Evolutionary conservation across 2,113 vertebrate genomes (phyloP), one percentile per base, ranked within the genome.

Genomic region (Tychaedon coryphoeus): DNA sequence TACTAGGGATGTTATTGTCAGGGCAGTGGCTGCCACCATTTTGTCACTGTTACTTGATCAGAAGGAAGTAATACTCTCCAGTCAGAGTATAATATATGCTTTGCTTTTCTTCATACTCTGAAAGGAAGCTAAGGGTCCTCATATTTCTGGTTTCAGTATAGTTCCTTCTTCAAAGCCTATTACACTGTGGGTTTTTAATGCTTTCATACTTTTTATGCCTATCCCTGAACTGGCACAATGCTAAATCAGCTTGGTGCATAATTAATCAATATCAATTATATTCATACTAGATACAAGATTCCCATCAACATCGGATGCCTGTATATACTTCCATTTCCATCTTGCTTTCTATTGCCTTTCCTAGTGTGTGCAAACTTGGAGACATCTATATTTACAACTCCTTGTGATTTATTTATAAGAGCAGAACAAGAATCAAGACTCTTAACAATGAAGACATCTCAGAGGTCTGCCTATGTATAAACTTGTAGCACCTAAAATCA

Each of bases 401-500:
- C 53, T 89, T n/a, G 9, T 91, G 43, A 82, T 88, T 94, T 86
- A 95, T 94, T 95, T 81, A 86, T 78, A 86, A 62, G 38, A 76
- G 36, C 33, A 90, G 66, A 90, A 74, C 29, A 91, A 61, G 66
- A 65, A 75, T 76, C 64, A 83, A 51, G 31, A 53, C 58, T 76
- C 42, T 47, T 51, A 70, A 13, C 50, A 62, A 66, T 43, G 64
- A 93, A 86, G 54, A 62, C 10, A 31, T 92, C 58, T 78, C 33
- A 36, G 69, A 88, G 45, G 36, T 75, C 78, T 86, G 62, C 38
- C 88, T 75, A 6, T 40, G 19, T 38, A 73, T 16, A 65, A 71
- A 79, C 8, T 40, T 45, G 48, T 53, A 72, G 53, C 62, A 85
- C n/a, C 31, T 38, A 29, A 72, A 72, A 71, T 76, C 67, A 88